phyloP scores from a whole-genome alignment of 92 coral and sea anemone species.

The Anthopleura xanthogrammica region DNA sequence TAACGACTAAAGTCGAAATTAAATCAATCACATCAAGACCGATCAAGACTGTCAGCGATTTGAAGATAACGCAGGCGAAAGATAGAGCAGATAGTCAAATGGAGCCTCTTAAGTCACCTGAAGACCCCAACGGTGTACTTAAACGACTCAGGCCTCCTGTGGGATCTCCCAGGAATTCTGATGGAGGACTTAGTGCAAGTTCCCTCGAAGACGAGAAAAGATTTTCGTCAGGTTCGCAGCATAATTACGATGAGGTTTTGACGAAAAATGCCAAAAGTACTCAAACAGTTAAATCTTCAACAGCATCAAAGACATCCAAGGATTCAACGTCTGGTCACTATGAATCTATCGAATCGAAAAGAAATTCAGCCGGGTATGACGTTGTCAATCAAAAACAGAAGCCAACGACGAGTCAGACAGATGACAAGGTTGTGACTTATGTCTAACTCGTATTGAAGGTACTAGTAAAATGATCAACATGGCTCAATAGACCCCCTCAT shows the following conservation, averaged over 20 bases:
- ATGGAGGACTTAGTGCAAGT: neutral
- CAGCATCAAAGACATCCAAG: neutral
- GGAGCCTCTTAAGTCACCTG: neutral
- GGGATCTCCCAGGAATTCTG: conserved; percentile 1
- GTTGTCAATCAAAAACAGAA: too few species aligned
- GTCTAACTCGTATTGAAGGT: neutral
- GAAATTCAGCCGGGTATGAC: neutral
- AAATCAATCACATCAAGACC: neutral
- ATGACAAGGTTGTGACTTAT: neutral
- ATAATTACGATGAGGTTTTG: conserved; percentile 1
- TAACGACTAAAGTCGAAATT: neutral
- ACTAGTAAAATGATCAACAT: too few species aligned
- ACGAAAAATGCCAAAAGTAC: neutral
- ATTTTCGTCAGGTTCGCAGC: neutral
- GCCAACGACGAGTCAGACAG: neutral
- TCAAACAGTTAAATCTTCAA: neutral
- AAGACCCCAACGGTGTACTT: neutral
- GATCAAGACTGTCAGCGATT: neutral
- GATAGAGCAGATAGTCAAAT: neutral
- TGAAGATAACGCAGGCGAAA: neutral
- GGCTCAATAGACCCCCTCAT: too few species aligned
- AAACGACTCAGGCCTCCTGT: neutral
- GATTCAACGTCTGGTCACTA: neutral
- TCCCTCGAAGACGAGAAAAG: neutral
- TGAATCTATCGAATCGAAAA: neutral